Base-by-base conservation (phyloP, 2,797 vertebrate species). In the Eulemur rubriventer region DNA sequence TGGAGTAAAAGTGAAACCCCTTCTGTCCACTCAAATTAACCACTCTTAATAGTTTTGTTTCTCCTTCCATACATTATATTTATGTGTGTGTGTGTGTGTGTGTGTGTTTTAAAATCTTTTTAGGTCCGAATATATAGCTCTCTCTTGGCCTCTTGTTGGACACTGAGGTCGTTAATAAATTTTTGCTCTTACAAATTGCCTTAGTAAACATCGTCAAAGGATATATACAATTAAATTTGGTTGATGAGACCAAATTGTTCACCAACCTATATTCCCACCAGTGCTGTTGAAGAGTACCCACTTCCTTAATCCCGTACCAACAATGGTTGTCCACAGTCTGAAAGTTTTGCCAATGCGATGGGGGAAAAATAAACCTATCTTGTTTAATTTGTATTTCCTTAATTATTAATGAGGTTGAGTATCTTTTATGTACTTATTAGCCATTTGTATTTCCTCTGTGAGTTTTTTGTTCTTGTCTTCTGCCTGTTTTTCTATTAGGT, bases 401-500 rank as follows among this genome's bases (percentile, higher is more conserved):
- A 55, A 86, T 80, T 86, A 57, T 57, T 75, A 65, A 50, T 33
- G 41, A 35, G 11, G 13, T 69, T 89, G 33, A 35, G 2, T 78
- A 63, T 69, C 16, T 67, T 78, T 76, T 67, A 48, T 84, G n/a
- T 69, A 50, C n/a, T 57, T 89, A 67, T 90, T 90, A 78, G 28
- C 79, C 26, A 59, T 78, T 90, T 84, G 33, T 59, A 78, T 84
- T 83, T 89, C 72, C 79, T 95, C 46, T 38, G 43, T 95, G 46
- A 78, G 63, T 73, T 84, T 78, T 88, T 85, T 72, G n/a, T 89
- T 93, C 43, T 33, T 70, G 46, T 70, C 6, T 6, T 73, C 26
- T n/a, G 33, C 35, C 26, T 17, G 0, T 80, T 79, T 89, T 72
- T 89, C 67, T 55, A 1, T 78, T 43, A 38, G 17, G 10, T 48